These are phyloP conservation scores for Caranx ignobilis DNA, from an alignment of 2,113 vertebrate species.

Conservation along the genomic window DNA sequence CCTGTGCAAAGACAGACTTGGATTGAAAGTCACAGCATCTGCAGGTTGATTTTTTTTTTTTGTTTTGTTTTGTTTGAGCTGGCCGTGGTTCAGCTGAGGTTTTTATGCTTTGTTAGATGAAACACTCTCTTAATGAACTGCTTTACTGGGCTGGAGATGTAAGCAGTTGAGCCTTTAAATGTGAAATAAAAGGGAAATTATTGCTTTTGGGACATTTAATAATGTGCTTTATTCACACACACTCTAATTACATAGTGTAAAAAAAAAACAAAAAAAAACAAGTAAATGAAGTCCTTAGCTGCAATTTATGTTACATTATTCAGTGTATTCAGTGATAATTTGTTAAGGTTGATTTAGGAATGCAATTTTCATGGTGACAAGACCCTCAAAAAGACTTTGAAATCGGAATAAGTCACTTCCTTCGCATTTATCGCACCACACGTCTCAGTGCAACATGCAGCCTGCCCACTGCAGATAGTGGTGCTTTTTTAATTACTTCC, in stretches of 20 bases:
- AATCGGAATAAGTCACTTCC: constrained; percentile 54
- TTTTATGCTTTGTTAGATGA: constrained; percentile 9
- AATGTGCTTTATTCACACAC: constrained; percentile 19
- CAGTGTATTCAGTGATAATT: constrained; percentile 20
- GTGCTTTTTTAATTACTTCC: constrained; percentile 78
- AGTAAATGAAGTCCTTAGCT: neutral
- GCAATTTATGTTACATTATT: constrained; percentile 14
- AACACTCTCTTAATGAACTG: constrained; percentile 11
- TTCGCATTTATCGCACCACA: constrained; percentile 58
- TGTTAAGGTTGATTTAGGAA: constrained; percentile 24
- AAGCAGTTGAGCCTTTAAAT: neutral
- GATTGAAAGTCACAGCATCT: constrained; percentile 8
- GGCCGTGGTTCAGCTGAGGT: neutral
- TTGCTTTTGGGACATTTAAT: constrained; percentile 20
- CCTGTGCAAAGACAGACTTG: neutral
- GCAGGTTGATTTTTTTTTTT: constrained; percentile 5
- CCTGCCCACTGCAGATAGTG: constrained; percentile 74
- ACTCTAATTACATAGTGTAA: constrained; percentile 23
- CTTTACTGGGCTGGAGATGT: constrained; percentile 6
- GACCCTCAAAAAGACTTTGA: constrained; percentile 57
- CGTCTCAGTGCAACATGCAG: constrained; percentile 51
- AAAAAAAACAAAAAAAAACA: constrained; percentile 23
- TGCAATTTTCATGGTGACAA: neutral
- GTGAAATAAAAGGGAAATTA: constrained; percentile 32
- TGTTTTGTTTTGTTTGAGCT: neutral